Percentiles rank a stretch among this genome's conserved stretches.
Evolutionary conservation across 2,113 vertebrate genomes (phyloP).

Genomic region (Blennius ocellaris): DNA sequence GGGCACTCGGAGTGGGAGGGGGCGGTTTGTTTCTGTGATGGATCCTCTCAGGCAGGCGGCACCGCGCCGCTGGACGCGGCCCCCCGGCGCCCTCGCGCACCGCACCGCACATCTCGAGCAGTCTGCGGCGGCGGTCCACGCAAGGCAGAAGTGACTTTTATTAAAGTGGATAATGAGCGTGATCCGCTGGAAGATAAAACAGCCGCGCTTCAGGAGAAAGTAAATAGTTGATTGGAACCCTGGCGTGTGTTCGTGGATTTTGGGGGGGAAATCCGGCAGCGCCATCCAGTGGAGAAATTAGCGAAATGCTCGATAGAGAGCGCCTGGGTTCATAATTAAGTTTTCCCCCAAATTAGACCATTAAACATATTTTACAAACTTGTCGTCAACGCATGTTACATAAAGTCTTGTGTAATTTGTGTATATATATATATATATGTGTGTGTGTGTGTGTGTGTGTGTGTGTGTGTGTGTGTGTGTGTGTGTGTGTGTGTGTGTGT

Average conservation of each 20-base stretch:
- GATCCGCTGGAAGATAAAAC: background rate
- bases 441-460: too few relatives aligned
- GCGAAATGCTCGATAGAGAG: background rate
- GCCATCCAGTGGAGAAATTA: slow-evolving; percentile 39
- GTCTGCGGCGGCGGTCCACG: too few relatives aligned
- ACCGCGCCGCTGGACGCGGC: slow-evolving; percentile 28
- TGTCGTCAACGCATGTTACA: too few relatives aligned
- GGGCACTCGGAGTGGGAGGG: slow-evolving; percentile 72
- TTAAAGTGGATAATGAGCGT: too few relatives aligned
- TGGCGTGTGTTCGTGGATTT: background rate
- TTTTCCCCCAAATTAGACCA: too few relatives aligned
- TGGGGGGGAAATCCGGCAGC: background rate
- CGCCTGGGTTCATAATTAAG: too few relatives aligned
- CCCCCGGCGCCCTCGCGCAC: background rate
- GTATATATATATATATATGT: too few relatives aligned
- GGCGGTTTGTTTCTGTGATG: slow-evolving; percentile 67
- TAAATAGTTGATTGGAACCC: background rate
- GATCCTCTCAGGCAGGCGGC: slow-evolving; percentile 56
- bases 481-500: too few relatives aligned
- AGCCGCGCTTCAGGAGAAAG: background rate
- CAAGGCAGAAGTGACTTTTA: too few relatives aligned
- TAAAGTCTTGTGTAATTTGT: too few relatives aligned
- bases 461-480: too few relatives aligned
- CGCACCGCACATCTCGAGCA: background rate
- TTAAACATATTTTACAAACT: too few relatives aligned